Conservation (phyloP, 2,113 vertebrate species). For the Perca schrenkii region DNA sequence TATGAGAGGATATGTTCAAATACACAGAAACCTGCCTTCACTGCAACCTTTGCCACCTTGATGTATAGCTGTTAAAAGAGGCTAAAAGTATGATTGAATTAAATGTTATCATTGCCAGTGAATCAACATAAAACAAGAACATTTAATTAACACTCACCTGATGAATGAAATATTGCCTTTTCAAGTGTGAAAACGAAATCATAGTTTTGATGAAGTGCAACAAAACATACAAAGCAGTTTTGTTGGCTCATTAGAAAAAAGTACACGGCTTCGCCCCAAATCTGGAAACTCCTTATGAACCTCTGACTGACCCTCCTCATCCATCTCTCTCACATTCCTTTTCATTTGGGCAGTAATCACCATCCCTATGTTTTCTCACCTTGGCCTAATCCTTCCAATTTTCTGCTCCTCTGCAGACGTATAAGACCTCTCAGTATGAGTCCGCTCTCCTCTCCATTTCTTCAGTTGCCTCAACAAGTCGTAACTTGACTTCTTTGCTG, state of each 20-base stretch:
- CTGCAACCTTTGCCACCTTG: neutral
- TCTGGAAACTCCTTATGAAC: conserved; percentile 31
- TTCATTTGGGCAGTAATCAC: conserved; percentile 54
- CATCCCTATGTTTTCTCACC: conserved; percentile 28
- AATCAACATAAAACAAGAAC: neutral
- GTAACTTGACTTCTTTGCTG: conserved; percentile 39
- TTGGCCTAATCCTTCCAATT: conserved; percentile 18
- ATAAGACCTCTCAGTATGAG: conserved; percentile 32
- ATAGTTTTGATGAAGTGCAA: neutral
- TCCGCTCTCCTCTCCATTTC: conserved; percentile 1
- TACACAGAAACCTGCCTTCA: neutral
- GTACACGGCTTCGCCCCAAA: neutral
- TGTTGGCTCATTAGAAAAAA: conserved; percentile 1
- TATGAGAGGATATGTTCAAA: conserved; percentile 4
- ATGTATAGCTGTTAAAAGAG: neutral
- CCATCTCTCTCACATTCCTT: conserved; percentile 34
- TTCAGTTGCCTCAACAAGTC: conserved; percentile 23
- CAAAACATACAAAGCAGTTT: neutral
- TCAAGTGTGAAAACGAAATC: neutral
- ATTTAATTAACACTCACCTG: conserved; percentile 2
- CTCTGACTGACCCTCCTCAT: conserved; percentile 43
- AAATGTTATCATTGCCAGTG: neutral
- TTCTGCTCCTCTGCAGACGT: conserved; percentile 5
- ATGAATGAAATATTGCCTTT: neutral
- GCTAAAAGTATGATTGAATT: neutral